phyloP scores from a whole-genome alignment of 2,888 invertebrate species.

The Luffia ferchaultella region DNA sequence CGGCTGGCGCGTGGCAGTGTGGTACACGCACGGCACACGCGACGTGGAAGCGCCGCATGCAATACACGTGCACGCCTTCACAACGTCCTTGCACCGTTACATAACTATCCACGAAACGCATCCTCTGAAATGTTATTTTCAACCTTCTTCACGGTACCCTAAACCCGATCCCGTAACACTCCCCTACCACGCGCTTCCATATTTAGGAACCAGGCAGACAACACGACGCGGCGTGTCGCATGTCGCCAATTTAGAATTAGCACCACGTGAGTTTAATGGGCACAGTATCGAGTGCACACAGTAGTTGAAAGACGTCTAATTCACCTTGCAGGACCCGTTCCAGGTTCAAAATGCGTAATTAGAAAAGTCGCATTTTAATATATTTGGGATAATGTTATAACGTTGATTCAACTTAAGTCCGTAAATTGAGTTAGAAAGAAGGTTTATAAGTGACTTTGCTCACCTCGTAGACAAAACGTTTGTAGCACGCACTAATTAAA shows the following conservation, averaged over 20 bases:
- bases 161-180: slow-evolving; percentile 6
- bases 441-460: slow-evolving; percentile 19
- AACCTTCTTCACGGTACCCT: neutral
- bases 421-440: neutral
- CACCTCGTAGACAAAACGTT: slow-evolving; percentile 35
- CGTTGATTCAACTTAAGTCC: neutral
- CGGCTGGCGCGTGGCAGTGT: slow-evolving; percentile 16
- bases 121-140: neutral
- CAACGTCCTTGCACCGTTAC: slow-evolving; percentile 44
- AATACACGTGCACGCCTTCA: slow-evolving; percentile 41
- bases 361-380: neutral
- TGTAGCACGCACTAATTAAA: slow-evolving; percentile 39
- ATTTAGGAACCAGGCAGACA: slow-evolving; percentile 36
- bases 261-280: slow-evolving; percentile 20
- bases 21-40: slow-evolving; percentile 33
- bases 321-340: slow-evolving; percentile 21
- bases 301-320: slow-evolving; percentile 5
- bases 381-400: neutral
- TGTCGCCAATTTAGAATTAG: slow-evolving; percentile 27
- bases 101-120: slow-evolving; percentile 25
- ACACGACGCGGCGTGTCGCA: slow-evolving; percentile 22
- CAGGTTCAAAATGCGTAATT: slow-evolving; percentile 40
- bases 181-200: slow-evolving; percentile 49
- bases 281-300: neutral
- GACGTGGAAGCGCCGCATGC: slow-evolving; percentile 50